Evolutionary conservation across 2,797 vertebrate species (phyloP), one percentile per base, ranked within the genome.

Genomic region (Ptychobarbus kaznakovi): DNA sequence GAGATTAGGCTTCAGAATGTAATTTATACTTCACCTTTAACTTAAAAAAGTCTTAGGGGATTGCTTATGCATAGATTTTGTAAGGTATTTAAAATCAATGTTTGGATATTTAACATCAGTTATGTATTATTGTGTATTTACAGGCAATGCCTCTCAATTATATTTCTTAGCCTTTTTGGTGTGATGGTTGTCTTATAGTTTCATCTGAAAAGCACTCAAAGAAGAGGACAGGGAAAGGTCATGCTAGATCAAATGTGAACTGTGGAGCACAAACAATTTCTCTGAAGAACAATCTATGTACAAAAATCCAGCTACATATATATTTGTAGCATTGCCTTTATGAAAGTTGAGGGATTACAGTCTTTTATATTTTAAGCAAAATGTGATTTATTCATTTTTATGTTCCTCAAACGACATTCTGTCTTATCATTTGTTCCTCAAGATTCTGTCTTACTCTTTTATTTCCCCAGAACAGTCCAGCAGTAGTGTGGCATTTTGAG

Each of bases 151-250:
- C 72, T 49, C 42, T 65, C 22, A 51, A 44, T 82, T 53, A 46
- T 73, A 35, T 61, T 46, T 22, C 2, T 42, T 44, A n/a, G n/a
- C n/a, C n/a, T n/a, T n/a, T 51, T 83, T 40, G 32, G 44, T 76
- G 81, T 51, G 32, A 63, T 65, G 9, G 42, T 35, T 63, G 70
- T 83, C 42, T 75, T 51, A 13, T 4, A 61, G 20, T 75, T 74
- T 83, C 22, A 65, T 75, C 58, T 65, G 40, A 63, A 58, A 83
- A 74, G 9, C 72, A 65, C 72, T 75, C 42, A 66, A 66, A 44
- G 44, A 40, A 40, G 35, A 66, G 81, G 44, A n/a, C 58, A 75
- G 9, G 32, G 15, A 20, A 28, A 46, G 58, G 44, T 66, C 81
- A 83, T 40, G 28, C 28, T 74, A 74, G 44, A 51, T 51, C 81